Evolutionary conservation across 2,888 invertebrate species (phyloP), one percentile per base, ranked within the genome.

Genomic region (Drosophila pseudotakahashii): DNA sequence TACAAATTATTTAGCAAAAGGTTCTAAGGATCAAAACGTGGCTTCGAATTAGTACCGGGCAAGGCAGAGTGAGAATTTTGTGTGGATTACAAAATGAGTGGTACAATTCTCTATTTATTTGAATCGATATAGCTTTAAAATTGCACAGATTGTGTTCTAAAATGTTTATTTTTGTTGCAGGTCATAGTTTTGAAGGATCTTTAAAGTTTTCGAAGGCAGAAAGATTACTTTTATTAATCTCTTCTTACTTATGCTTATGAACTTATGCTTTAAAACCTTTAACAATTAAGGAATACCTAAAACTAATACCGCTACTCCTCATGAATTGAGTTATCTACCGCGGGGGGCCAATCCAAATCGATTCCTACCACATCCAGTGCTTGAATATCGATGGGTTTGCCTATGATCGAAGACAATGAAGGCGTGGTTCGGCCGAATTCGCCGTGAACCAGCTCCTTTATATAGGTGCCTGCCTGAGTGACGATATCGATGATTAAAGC

Each of bases 401-500:
- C 94, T 39, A 98, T 92, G 44, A 97, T 92, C 19, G 94, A 93
- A 1, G 94, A 92, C 30, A 99, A 92, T 82, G 94, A 95, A 0
- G 99, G 99, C 10, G 90, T 91, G 0, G 98, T 98, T 78, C 99
- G 93, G 1, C 97, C 96, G 90, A 98, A 96, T 93, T 99, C 99
- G 3, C 99, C 98, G 92, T 99, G 98, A 19, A 97, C 96, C 93
- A 99, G 97, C 93, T 99, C 99, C 92, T 99, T 99, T 1, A 99
- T 95, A 91, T 99, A 99, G 41, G 98, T 98, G 44, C 98, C 98
- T 10, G 98, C 98, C 89, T 97, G 96, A 0, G 98, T 97, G 52
- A 94, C 94, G 19, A 98, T 81, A 68, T 94, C 93, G 32, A 98
- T 87, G 50, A 94, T 93, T 81, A 98, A 94, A 9, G 87, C 54